These are phyloP conservation scores for Megaleporinus macrocephalus DNA, from an alignment of 2,113 vertebrate genomes.

Conservation along the genomic window DNA sequence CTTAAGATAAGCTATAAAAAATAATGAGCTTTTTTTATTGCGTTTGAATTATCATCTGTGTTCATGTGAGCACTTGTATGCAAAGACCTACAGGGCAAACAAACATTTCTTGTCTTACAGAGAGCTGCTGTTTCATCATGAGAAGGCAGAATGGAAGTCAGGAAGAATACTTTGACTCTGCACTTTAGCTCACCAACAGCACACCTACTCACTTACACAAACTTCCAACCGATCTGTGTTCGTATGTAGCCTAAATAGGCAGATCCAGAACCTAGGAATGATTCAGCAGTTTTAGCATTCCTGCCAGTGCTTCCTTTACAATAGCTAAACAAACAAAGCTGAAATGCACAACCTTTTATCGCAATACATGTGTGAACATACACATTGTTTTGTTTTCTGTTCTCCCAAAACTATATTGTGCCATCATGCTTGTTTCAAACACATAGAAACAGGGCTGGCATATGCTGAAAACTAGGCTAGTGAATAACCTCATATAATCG, in stretches of 20 bases:
- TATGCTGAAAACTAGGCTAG: neutral
- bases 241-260: neutral
- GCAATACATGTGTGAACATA: neutral
- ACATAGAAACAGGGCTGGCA: neutral
- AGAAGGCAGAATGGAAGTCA: constrained; percentile 1
- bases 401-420: neutral
- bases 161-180: constrained; percentile 19
- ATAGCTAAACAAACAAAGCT: constrained; percentile 26
- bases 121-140: neutral
- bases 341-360: neutral
- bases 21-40: too few species aligned
- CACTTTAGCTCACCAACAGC: constrained; percentile 24
- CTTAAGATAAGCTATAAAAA: too few species aligned
- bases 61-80: too few species aligned
- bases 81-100: neutral
- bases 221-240: neutral
- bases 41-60: neutral
- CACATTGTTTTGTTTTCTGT: neutral
- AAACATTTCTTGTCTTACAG: neutral
- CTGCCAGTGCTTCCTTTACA: neutral
- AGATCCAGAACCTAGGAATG: constrained; percentile 34
- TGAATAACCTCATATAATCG: neutral
- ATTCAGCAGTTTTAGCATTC: constrained; percentile 41
- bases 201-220: neutral
- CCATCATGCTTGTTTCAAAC: neutral